phyloP scores from a whole-genome alignment of 2,888 invertebrate genomes.

The Conops quadrifasciatus region DNA sequence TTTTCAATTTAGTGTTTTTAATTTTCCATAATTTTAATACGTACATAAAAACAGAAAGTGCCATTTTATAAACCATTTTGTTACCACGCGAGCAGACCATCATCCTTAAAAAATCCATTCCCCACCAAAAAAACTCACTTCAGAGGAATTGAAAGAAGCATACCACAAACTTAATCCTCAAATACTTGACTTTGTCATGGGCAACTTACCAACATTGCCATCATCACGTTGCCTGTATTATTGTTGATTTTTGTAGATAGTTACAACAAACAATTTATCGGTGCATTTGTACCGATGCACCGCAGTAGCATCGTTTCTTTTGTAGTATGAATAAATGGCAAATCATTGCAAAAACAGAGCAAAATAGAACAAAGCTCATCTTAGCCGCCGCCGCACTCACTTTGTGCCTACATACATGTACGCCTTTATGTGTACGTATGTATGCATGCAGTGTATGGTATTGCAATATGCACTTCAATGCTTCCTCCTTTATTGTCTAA shows the following conservation, averaged over 20 bases:
- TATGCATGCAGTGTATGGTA: too few relatives aligned
- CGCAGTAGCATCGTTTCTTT: slow-evolving; percentile 12
- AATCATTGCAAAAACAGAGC: too few relatives aligned
- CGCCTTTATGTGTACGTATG: too few relatives aligned
- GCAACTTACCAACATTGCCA: background rate
- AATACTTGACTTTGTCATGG: background rate
- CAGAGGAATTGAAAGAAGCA: too few relatives aligned
- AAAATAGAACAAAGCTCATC: background rate
- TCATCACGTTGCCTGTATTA: background rate
- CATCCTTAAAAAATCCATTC: background rate
- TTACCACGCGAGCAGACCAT: background rate
- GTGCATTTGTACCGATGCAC: background rate
- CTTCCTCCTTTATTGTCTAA: too few relatives aligned
- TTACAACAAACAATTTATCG: background rate
- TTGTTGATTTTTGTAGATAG: slow-evolving; percentile 25
- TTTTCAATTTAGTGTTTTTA: too few relatives aligned
- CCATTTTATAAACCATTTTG: slow-evolving; percentile 15
- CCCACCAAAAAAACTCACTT: too few relatives aligned
- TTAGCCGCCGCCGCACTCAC: slow-evolving; percentile 7
- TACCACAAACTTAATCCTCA: too few relatives aligned
- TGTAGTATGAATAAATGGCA: too few relatives aligned
- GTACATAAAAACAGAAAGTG: slow-evolving; percentile 4
- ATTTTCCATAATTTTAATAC: too few relatives aligned
- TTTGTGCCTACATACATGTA: slow-evolving; percentile 11
- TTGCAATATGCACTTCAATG: too few relatives aligned